These are phyloP conservation scores for Rousettus leschenaultii DNA, from an alignment of 2,113 vertebrate genomes.

Conservation along the genomic window DNA sequence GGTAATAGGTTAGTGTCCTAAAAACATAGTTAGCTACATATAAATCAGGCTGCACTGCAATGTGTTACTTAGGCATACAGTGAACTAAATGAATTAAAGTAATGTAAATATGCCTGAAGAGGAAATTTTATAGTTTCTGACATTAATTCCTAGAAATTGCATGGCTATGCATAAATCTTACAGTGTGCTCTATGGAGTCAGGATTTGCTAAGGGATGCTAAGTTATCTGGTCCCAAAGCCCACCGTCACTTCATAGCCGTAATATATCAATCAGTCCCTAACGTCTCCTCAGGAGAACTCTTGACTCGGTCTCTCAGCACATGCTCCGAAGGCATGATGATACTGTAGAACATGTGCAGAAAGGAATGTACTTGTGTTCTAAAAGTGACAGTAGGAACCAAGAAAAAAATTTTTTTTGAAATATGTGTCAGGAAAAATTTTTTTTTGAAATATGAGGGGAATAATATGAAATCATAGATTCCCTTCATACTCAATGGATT, in stretches of 20 bases:
- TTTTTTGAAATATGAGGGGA: not conserved
- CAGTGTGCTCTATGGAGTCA: not conserved
- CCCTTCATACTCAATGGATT: not conserved
- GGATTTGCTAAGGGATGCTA: not conserved
- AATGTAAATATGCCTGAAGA: not conserved
- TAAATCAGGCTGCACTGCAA: not conserved
- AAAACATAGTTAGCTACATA: not conserved
- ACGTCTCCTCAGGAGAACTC: not conserved
- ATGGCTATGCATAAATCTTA: not conserved
- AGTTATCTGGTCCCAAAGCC: not conserved
- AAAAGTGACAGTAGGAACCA: constrained; percentile 9
- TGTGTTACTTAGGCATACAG: not conserved
- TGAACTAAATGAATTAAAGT: not conserved
- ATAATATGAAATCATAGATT: constrained; percentile 47
- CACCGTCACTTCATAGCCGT: not conserved
- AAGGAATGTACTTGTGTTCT: constrained; percentile 31
- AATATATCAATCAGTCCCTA: not conserved
- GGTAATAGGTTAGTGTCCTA: not conserved
- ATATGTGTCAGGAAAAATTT: not conserved
- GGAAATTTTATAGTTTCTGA: not conserved
- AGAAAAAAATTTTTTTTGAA: not conserved
- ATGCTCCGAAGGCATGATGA: not conserved
- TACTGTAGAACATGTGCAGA: not conserved
- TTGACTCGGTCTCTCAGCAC: not conserved
- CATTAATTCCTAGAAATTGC: not conserved